phyloP scores from a whole-genome alignment of 2,797 vertebrate genomes.

The Sebastolobus alascanus region DNA sequence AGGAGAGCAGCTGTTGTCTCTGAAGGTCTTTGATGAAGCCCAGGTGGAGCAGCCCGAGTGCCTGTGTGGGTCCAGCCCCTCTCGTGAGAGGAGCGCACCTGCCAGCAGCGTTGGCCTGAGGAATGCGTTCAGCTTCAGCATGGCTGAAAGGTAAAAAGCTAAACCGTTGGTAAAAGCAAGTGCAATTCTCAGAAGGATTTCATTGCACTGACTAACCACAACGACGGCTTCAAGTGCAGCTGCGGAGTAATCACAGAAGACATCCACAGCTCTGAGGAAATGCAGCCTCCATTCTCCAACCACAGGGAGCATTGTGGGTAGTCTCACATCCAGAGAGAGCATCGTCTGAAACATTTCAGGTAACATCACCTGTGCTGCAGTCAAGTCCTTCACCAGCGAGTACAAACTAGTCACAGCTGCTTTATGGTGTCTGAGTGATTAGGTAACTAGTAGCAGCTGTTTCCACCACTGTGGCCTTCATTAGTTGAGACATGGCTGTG shows the following conservation, averaged over 20 bases:
- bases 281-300: conserved; percentile 20
- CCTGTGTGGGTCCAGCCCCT: background rate
- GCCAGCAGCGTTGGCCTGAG: conserved; percentile 53
- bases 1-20: conserved; percentile 9
- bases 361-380: background rate
- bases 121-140: conserved; percentile 63
- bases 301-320: background rate
- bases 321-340: background rate
- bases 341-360: conserved; percentile 11
- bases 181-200: conserved; percentile 54
- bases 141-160: conserved; percentile 45
- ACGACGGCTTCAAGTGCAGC: conserved; percentile 38
- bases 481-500: background rate
- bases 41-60: conserved; percentile 20
- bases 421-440: conserved; percentile 26
- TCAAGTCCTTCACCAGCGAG: background rate
- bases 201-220: conserved; percentile 50
- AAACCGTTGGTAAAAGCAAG: conserved; percentile 56
- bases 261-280: background rate
- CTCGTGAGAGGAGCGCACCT: conserved; percentile 16
- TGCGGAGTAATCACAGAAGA: conserved; percentile 31
- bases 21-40: conserved; percentile 12
- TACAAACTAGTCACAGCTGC: conserved; percentile 26
- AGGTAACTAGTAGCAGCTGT: conserved; percentile 54
- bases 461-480: conserved; percentile 5